Evolutionary conservation across 2,113 vertebrate species (phyloP).

Genomic region (Budorcas taxicolor): DNA sequence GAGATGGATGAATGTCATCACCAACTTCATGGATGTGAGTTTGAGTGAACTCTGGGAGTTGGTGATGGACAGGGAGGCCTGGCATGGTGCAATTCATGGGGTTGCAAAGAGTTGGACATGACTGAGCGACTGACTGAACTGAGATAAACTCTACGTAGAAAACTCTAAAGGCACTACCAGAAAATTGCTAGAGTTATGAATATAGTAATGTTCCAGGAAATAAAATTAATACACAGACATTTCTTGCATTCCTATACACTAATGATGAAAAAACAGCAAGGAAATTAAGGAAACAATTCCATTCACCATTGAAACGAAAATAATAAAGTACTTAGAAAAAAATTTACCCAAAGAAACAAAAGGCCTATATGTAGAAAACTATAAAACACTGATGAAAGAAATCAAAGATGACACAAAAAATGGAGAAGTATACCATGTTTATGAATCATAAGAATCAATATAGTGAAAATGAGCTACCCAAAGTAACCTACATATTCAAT

Average conservation of each 20-base stretch:
- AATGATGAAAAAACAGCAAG: not conserved
- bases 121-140: no score
- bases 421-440: not conserved
- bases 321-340: not conserved
- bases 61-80: no score
- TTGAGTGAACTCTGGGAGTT: no score
- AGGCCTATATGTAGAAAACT: not conserved
- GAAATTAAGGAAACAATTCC: not conserved
- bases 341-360: not conserved
- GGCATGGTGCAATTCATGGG: no score
- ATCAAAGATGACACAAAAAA: not conserved
- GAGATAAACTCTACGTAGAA: not conserved
- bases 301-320: not conserved
- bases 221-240: not conserved
- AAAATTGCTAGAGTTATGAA: not conserved
- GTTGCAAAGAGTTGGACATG: accelerated
- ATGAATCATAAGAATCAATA: not conserved
- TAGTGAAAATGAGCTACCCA: not conserved
- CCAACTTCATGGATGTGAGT: no score
- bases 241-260: not conserved
- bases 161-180: not conserved
- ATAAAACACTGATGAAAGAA: not conserved
- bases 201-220: not conserved
- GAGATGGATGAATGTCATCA: no score
- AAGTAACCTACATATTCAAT: not conserved